Evolutionary conservation across 1,140 invertebrate species (phyloP).

Genomic region (Holcopasites calliopsidis): DNA sequence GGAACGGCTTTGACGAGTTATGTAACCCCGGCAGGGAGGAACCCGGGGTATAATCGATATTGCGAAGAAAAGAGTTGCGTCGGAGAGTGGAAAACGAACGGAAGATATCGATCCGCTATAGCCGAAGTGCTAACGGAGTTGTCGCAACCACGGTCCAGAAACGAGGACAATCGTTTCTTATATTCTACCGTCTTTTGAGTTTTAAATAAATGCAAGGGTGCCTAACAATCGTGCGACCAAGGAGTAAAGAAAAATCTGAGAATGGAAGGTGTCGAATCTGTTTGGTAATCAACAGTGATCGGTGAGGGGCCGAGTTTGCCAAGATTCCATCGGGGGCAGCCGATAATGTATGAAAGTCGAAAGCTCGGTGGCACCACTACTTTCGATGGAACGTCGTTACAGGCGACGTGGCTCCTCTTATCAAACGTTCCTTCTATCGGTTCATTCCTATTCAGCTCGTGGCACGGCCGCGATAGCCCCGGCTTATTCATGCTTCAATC

Average conservation of each 20-base stretch:
- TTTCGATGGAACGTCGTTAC: background rate
- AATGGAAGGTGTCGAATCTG: no score
- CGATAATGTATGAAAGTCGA: conserved; percentile 23
- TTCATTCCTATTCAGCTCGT: conserved; percentile 15
- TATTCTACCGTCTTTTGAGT: no score
- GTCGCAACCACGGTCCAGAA: background rate
- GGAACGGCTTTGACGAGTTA: conserved; percentile 8
- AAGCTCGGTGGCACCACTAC: conserved; percentile 13
- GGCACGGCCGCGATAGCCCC: conserved; percentile 1
- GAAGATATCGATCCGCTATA: conserved; percentile 12
- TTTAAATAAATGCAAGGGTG: no score
- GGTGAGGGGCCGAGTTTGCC: background rate
- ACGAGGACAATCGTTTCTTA: background rate
- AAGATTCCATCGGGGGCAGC: conserved; percentile 1
- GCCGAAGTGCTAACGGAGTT: conserved; percentile 2
- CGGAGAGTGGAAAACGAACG: background rate
- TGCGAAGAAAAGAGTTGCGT: conserved; percentile 14
- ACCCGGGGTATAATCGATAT: conserved; percentile 33
- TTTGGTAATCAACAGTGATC: conserved; percentile 2
- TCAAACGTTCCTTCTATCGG: conserved; percentile 20
- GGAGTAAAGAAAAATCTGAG: no score
- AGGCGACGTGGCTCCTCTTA: background rate
- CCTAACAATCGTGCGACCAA: no score
- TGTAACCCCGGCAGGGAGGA: conserved; percentile 10
- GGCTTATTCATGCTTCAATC: conserved; percentile 27